These are phyloP conservation scores for Porites cylindrica DNA, from an alignment of 92 coral and sea anemone genomes.

Conservation along the genomic window DNA sequence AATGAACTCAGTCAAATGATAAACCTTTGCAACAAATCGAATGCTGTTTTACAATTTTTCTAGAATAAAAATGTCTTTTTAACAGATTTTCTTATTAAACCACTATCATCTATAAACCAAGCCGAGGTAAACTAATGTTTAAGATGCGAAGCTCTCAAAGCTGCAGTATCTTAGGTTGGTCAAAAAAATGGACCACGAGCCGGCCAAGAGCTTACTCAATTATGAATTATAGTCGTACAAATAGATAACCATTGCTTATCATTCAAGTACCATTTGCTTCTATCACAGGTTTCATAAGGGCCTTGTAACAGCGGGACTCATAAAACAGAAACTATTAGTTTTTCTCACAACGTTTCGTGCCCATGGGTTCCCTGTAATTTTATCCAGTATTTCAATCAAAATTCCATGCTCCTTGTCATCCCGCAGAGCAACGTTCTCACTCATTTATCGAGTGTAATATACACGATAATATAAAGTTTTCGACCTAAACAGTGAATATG, in stretches of 20 bases:
- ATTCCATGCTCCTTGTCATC: neutral
- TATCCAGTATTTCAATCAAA: neutral
- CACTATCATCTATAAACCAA: no score
- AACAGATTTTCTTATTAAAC: no score
- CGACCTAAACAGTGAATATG: constrained; percentile 96
- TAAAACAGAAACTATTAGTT: neutral
- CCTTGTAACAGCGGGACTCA: neutral
- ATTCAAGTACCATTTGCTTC: neutral
- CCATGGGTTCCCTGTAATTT: neutral
- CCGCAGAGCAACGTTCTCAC: neutral
- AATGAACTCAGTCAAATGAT: no score
- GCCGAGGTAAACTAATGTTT: no score
- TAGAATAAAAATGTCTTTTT: no score
- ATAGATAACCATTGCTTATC: neutral
- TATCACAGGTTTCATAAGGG: neutral
- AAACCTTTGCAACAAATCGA: no score
- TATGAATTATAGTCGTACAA: constrained; percentile 7
- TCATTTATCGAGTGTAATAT: constrained; percentile 90
- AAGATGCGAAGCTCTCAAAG: no score
- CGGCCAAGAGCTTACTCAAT: no score
- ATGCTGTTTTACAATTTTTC: no score
- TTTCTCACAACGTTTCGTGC: neutral
- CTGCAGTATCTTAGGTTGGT: no score
- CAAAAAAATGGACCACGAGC: no score
- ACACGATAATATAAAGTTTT: constrained; percentile 97